These are phyloP conservation scores for Pantherophis alleghaniensis DNA, from an alignment of 2,797 vertebrate species.

Conservation along the genomic window DNA sequence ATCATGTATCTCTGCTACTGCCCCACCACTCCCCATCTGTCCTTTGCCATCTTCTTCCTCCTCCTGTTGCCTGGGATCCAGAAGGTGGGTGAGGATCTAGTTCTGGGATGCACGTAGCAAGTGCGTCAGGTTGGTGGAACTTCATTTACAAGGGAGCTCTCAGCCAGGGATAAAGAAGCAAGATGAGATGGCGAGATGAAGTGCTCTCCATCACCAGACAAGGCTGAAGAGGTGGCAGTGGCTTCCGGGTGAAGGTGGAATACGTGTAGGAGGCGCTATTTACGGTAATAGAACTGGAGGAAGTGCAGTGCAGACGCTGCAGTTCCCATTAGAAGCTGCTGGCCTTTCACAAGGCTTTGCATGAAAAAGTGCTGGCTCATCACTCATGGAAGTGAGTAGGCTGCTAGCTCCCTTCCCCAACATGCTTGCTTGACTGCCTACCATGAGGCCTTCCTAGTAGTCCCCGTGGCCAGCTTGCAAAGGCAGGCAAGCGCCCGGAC, in stretches of 20 bases:
- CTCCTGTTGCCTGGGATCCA: neutral
- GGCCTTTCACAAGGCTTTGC: no score
- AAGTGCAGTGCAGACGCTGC: neutral
- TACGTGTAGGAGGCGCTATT: neutral
- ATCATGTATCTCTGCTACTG: neutral
- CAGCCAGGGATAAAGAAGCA: neutral
- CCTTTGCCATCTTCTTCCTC: neutral
- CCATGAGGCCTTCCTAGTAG: no score
- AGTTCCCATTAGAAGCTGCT: no score
- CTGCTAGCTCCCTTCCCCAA: no score
- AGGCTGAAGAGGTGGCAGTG: neutral
- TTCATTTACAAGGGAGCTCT: neutral
- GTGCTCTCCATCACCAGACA: neutral
- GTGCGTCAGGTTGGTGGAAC: neutral
- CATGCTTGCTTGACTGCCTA: no score
- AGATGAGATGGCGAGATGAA: neutral
- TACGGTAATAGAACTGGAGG: neutral
- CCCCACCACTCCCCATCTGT: neutral
- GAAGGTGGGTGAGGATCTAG: neutral
- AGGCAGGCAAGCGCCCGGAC: no score
- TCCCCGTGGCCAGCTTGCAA: no score
- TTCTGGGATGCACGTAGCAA: neutral
- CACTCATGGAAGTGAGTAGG: no score
- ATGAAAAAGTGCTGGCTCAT: no score
- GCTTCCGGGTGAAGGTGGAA: neutral